A percentile compares a stretch with the other conserved stretches of the same genome.
phyloP scores from a whole-genome alignment of 2,797 vertebrate genomes.

The Emys orbicularis region DNA sequence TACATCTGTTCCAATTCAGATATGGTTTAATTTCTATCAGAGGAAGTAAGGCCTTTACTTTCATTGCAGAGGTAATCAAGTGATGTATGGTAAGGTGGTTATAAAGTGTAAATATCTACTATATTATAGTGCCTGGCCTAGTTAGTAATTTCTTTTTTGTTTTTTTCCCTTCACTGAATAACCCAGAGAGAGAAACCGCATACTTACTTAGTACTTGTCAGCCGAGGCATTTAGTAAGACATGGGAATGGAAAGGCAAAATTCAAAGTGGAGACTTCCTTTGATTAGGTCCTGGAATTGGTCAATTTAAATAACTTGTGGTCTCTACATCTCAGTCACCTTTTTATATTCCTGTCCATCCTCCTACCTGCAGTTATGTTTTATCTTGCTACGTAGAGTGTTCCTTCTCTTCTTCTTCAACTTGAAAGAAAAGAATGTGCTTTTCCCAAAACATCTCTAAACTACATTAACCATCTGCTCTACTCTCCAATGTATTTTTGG shows the following conservation, averaged over 20 bases:
- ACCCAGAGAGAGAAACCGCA: neutral
- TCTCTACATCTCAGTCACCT: neutral
- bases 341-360: neutral
- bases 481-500: neutral
- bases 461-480: neutral
- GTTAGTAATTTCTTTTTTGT: neutral
- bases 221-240: neutral
- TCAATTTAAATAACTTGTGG: neutral
- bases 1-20: neutral
- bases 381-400: rapidly evolving
- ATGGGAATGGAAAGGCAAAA: neutral
- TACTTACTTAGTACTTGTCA: neutral
- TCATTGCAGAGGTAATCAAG: neutral
- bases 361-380: rapidly evolving
- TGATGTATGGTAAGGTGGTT: neutral
- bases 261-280: neutral
- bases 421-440: neutral
- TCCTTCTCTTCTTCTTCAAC: neutral
- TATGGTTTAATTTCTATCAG: neutral
- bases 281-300: neutral
- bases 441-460: neutral
- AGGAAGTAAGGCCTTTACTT: neutral
- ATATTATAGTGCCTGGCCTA: neutral
- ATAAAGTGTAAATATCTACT: neutral
- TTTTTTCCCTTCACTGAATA: neutral